Base-by-base conservation (phyloP, 2,797 vertebrate species). In the Gadopsis marmoratus region DNA sequence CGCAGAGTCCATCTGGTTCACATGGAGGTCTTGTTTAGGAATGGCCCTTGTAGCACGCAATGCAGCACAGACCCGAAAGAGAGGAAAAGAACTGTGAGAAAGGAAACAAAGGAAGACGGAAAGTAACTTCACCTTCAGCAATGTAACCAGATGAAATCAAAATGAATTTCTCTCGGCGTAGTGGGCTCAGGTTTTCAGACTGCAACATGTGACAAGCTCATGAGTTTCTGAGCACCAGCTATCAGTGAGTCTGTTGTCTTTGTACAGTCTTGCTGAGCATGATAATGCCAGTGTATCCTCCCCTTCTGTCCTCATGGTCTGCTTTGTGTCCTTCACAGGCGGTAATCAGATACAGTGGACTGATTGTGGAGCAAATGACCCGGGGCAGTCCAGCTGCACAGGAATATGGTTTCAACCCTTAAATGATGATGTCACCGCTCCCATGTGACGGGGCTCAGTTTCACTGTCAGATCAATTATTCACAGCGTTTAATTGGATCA, bases 391-490 rank as follows among this genome's bases (percentile, higher is more conserved):
- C 88, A 90, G 91, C 89, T 92, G 86, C 89, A 87, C 88, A 85
- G 88, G 87, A 88, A 89, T 92, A 87, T 59, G 61, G 84, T 90
- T 93, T 91, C 92, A 89, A 84, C 80, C 90, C 85, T 85, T 74
- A 79, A 86, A 91, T 81, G 90, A 89, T 95, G 93, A 95, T 94
- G 93, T 95, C 94, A 95, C 88, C 47, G 16, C 79, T 88, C 91
- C 93, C 89, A 88, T 92, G 92, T 94, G 94, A 94, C 89, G 69
- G 80, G 84, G 85, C 89, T 93, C 82, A 60, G 91, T 94, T 95
- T 94, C 94, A 92, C 93, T 92, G 91, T 91, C 91, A 86, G 91
- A 94, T 95, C 91, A 94, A 95, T 95, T 94, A 95, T 95, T 95
- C 93, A 95, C 91, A 91, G 90, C 33, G 81, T 94, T 94, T 95